A percentile compares a stretch with the other conserved stretches of the same genome.
These are phyloP conservation scores for Anagrus nilaparvatae DNA, from an alignment of 1,140 invertebrate genomes.

Conservation along the genomic window DNA sequence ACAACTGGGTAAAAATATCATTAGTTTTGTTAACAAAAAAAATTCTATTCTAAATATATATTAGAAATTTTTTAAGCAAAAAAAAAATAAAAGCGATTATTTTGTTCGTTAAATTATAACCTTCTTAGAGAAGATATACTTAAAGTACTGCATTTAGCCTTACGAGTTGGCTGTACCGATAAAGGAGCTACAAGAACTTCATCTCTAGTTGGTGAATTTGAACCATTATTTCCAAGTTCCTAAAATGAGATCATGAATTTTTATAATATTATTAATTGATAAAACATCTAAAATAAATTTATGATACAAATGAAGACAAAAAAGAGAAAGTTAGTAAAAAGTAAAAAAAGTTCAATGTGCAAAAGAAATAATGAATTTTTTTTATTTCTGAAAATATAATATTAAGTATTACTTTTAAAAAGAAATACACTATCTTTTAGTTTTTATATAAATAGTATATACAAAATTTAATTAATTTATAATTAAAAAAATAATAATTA, in stretches of 20 bases:
- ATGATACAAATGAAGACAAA: neutral
- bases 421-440: too few species aligned
- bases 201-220: constrained; percentile 46
- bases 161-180: constrained; percentile 70
- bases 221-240: constrained; percentile 52
- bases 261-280: neutral
- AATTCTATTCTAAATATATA: too few species aligned
- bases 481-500: too few species aligned
- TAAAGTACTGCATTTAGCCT: constrained; percentile 53
- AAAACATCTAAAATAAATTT: neutral
- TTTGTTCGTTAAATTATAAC: constrained; percentile 36
- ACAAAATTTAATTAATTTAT: too few species aligned
- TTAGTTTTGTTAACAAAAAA: neutral
- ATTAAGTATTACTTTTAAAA: too few species aligned
- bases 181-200: constrained; percentile 62
- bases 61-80: constrained; percentile 6
- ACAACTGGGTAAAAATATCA: neutral
- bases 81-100: neutral
- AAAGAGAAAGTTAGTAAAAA: neutral
- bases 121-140: constrained; percentile 48
- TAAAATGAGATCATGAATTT: constrained; percentile 35
- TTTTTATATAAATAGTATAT: too few species aligned
- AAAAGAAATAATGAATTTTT: constrained; percentile 4
- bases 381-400: too few species aligned
- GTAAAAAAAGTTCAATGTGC: too few species aligned